These are phyloP conservation scores for Halyomorpha halys DNA, from an alignment of 1,140 invertebrate species.

Conservation along the genomic window DNA sequence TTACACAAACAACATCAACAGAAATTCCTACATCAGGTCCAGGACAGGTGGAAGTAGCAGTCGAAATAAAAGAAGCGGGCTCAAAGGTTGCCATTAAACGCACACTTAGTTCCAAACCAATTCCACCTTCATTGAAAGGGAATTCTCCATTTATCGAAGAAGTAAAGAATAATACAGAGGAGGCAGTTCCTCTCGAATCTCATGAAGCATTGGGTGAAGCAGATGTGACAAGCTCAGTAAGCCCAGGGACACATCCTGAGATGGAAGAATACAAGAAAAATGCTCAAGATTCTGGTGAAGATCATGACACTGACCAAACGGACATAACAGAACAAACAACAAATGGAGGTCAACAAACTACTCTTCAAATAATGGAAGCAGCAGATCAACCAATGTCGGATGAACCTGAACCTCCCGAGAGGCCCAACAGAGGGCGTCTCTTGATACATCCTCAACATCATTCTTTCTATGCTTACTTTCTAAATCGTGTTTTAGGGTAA, in stretches of 20 bases:
- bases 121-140: slow-evolving; percentile 29
- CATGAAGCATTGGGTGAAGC: slow-evolving; percentile 18
- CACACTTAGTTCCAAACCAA: slow-evolving; percentile 24
- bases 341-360: not conserved
- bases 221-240: not conserved
- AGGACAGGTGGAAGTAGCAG: slow-evolving; percentile 4
- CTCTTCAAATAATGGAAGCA: not conserved
- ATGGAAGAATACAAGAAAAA: slow-evolving; percentile 23
- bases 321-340: not conserved
- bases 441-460: slow-evolving; percentile 37
- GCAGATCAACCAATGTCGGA: slow-evolving; percentile 2
- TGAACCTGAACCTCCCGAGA: slow-evolving; percentile 30
- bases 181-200: slow-evolving; percentile 17
- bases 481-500: slow-evolving; percentile 41
- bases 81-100: not conserved
- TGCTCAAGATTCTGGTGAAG: slow-evolving; percentile 20
- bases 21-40: not conserved
- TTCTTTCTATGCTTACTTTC: slow-evolving; percentile 41
- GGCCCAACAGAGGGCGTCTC: slow-evolving; percentile 36
- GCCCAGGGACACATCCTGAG: slow-evolving; percentile 4
- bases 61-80: not conserved
- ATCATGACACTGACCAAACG: slow-evolving; percentile 8
- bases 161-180: slow-evolving; percentile 19
- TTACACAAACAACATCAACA: not conserved
- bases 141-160: slow-evolving; percentile 28